Evolutionary conservation across 2,113 vertebrate genomes (phyloP).

Genomic region (Tachycineta bicolor): DNA sequence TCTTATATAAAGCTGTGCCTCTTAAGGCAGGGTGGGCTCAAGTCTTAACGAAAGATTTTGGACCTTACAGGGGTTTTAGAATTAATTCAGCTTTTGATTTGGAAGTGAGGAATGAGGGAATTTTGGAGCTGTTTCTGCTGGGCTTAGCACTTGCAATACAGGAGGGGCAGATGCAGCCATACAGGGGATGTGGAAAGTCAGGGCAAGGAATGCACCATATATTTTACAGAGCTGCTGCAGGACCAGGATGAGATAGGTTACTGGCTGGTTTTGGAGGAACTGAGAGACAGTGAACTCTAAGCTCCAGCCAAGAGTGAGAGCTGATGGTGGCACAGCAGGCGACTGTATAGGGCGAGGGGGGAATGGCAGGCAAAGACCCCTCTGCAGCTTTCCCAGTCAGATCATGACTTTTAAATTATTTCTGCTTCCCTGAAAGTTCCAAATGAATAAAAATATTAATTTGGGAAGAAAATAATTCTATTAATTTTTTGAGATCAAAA

Average conservation of each 20-base stretch:
- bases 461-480: neutral
- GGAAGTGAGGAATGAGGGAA: neutral
- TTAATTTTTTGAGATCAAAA: neutral
- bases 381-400: neutral
- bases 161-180: neutral
- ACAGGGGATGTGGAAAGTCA: neutral
- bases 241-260: accelerated
- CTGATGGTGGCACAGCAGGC: neutral
- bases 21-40: neutral
- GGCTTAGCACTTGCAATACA: neutral
- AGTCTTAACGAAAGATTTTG: neutral
- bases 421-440: neutral
- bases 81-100: neutral
- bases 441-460: neutral
- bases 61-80: accelerated
- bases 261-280: neutral
- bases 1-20: neutral
- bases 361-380: neutral
- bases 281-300: neutral
- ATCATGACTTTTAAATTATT: neutral
- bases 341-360: neutral
- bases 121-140: neutral
- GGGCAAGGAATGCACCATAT: neutral
- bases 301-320: neutral
- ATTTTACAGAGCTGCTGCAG: neutral